Percentiles rank a stretch among this genome's conserved stretches.
Evolutionary conservation across 2,113 vertebrate genomes (phyloP).

Genomic region (Tupaia chinensis): DNA sequence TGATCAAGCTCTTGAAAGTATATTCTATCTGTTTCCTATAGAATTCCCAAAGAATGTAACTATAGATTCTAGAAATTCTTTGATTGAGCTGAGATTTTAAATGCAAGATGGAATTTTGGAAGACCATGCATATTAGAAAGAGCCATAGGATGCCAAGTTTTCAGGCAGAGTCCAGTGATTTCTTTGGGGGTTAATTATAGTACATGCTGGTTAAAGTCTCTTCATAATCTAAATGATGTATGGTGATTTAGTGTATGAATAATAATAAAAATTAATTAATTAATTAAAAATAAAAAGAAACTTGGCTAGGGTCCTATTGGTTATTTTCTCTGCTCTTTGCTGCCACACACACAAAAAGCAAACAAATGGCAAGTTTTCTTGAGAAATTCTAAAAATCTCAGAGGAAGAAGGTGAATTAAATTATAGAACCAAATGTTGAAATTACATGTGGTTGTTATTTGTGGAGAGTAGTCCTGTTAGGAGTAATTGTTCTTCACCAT

Average conservation of each 20-base stretch:
- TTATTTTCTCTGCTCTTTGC: not conserved
- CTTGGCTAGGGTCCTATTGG: not conserved
- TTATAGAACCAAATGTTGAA: not conserved
- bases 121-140: not conserved
- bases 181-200: not conserved
- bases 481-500: not conserved
- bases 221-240: too few species aligned
- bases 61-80: not conserved
- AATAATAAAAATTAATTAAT: too few species aligned
- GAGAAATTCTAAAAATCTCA: not conserved
- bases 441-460: not conserved
- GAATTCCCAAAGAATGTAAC: slow-evolving; percentile 33
- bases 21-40: slow-evolving; percentile 34
- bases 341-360: not conserved
- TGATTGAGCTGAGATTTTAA: not conserved
- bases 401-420: not conserved
- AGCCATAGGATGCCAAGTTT: not conserved
- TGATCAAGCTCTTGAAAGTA: not conserved
- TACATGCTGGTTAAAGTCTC: not conserved
- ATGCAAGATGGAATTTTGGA: not conserved
- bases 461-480: not conserved
- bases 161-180: not conserved
- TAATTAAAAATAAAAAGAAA: too few species aligned
- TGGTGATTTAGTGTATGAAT: too few species aligned
- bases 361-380: not conserved